Conservation (phyloP, 2,888 invertebrate genomes). For the Cephalotes varians region DNA sequence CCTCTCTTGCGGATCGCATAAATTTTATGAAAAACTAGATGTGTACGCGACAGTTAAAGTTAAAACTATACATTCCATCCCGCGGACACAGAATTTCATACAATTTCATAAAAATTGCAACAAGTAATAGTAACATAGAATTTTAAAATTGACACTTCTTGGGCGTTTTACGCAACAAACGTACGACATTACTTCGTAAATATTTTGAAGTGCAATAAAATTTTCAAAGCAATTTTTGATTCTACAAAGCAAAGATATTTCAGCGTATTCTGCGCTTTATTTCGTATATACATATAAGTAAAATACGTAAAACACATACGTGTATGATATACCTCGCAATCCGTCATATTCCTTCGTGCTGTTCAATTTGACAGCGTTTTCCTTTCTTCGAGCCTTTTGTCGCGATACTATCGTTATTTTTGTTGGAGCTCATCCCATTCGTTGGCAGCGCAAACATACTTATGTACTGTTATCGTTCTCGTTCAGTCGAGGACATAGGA, state of each 20-base stretch:
- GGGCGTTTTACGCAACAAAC: background rate
- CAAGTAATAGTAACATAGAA: background rate
- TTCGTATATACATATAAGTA: background rate
- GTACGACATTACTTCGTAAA: background rate
- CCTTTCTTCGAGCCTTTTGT: conserved; percentile 57
- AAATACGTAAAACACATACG: conserved; percentile 14
- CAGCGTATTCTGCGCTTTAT: background rate
- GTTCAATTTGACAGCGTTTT: conserved; percentile 67
- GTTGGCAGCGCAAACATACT: conserved; percentile 59
- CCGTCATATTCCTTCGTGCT: conserved; percentile 24
- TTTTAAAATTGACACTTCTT: conserved; percentile 12
- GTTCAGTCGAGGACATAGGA: conserved; percentile 35
- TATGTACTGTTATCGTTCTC: conserved; percentile 52
- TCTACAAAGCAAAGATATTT: background rate
- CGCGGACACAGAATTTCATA: background rate
- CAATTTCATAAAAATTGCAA: conserved; percentile 40
- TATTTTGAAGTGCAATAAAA: background rate
- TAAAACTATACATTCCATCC: background rate
- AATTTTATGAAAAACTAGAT: background rate
- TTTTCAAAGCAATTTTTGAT: background rate
- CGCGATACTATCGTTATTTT: conserved; percentile 57
- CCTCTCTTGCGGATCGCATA: background rate
- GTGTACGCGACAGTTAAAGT: background rate
- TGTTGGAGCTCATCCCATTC: conserved; percentile 54
- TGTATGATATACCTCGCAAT: conserved; percentile 2